Base-by-base conservation (phyloP, 2,797 vertebrate genomes). In the Sebastes cheni region DNA sequence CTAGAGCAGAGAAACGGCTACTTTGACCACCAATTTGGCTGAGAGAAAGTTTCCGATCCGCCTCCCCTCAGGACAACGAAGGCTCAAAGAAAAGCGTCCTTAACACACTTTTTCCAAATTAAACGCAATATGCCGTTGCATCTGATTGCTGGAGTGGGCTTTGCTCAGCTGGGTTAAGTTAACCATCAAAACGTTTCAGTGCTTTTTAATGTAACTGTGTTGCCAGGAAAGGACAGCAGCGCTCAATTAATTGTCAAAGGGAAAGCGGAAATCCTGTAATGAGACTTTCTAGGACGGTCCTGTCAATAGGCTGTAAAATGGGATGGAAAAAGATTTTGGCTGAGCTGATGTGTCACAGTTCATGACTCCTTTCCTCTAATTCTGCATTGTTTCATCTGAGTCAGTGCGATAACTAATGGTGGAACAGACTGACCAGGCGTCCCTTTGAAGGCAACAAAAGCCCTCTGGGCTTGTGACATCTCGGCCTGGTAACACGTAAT, bases 61-160 rank as follows among this genome's bases (percentile, higher is more conserved):
- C 87, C 77, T 83, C 66, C 66, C 46, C 25, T 81, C 64, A 82
- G 7, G 8, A 77, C 76, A 70, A 77, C 77, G 77, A 23, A 18
- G 58, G 25, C 80, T 67, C 10, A 81, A 81, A 86, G 69, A 86
- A 85, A 79, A 23, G 64, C 77, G 55, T 72, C 76, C 64, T 75
- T 60, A 83, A 82, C 85, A 79, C 83, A 77, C 78, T 88, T 86
- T 93, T 91, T 94, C 92, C 91, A 88, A 91, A 94, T 88, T 69
- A 89, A 90, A 90, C 1, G 71, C 82, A 88, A 88, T 85, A 89
- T 82, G 85, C 46, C 9, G 58, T 88, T 86, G 87, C 83, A 80
- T 91, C 59, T 84, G 84, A 88, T 89, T 87, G 80, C 81, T 75
- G 90, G 64, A 84, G 72, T 34, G 13, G 72, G 80, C 64, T 78